Base-by-base conservation (phyloP, 2,888 invertebrate genomes). In the Chymomyza amoena region DNA sequence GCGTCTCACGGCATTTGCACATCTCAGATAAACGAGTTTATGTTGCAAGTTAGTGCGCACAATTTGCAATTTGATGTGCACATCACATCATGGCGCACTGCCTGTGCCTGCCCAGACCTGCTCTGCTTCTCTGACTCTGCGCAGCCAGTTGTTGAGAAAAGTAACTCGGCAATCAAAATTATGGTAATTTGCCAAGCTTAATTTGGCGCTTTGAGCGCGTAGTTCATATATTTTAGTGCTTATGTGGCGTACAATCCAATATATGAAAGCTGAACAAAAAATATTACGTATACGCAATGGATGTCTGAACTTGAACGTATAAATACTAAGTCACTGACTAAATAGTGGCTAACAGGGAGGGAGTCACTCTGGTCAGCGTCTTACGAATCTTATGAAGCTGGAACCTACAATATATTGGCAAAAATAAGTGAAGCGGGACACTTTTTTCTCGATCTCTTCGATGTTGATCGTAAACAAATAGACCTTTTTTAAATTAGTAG, bases 41-140 rank as follows among this genome's bases (percentile, higher is more conserved):
- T 76, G 68, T 75, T 74, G 76, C 83, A 76, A 80, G 80, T 78
- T 76, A 76, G 73, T 69, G 73, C 88, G 72, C 78, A 73, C 77
- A 75, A 82, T 77, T 76, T 76, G 65, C 73, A 69, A 77, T 79
- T 73, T 74, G 66, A 78, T 74, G 57, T 64, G 54, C 65, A 39
- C 73, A 56, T 73, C 61, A 73, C 61, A n/a, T 60, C 28, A 60
- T 25, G 52, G 52, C 52, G 52, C 52, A 54, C 52, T 54, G 52
- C 18, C 52, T 18, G 13, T 45, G 39, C 63, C 63, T 28, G 51
- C 61, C 16, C 10, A 32, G 13, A 45, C n/a, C 28, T 2, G 5
- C 18, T 6, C 54, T 25, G 36, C 18, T 18, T 18, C 28, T 4
- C 6, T 32, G 16, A 39, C 28, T 20, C 18, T 15, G 4, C 61